Conservation (phyloP, 2,797 vertebrate species). For the Hephaestus fuliginosus region DNA sequence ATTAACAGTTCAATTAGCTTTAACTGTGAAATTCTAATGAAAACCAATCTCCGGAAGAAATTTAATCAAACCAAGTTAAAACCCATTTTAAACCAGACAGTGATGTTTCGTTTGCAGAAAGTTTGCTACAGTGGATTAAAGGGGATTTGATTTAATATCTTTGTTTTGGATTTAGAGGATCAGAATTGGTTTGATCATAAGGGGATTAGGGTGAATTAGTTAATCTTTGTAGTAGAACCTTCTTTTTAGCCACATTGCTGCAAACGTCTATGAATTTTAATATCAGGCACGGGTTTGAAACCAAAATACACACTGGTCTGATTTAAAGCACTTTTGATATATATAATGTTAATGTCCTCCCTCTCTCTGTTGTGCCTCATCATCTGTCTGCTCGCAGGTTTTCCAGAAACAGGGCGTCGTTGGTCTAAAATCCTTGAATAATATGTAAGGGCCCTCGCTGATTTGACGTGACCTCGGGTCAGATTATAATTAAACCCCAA, state of each 20-base stretch:
- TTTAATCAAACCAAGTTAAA: conserved; percentile 38
- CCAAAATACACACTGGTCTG: neutral
- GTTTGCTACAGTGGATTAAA: conserved; percentile 65
- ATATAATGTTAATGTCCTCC: neutral
- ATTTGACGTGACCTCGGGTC: conserved; percentile 67
- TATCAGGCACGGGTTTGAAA: conserved; percentile 17
- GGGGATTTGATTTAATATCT: conserved; percentile 71
- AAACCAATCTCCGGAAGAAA: conserved; percentile 52
- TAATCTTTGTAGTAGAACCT: conserved; percentile 52
- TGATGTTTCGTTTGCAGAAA: conserved; percentile 43
- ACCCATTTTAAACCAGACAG: conserved; percentile 12
- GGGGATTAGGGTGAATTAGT: conserved; percentile 67
- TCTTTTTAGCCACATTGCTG: conserved; percentile 27
- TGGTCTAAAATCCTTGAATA: conserved; percentile 59
- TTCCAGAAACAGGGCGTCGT: conserved; percentile 27
- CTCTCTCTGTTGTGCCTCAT: conserved; percentile 14
- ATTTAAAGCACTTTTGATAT: conserved; percentile 30
- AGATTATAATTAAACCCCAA: conserved; percentile 75
- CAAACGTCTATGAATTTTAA: conserved; percentile 30
- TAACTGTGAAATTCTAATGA: conserved; percentile 44
- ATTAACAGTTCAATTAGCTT: conserved; percentile 61
- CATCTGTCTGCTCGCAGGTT: conserved; percentile 20
- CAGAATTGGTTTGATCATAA: conserved; percentile 65
- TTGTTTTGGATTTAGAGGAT: conserved; percentile 71
- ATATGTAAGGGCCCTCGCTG: conserved; percentile 49